These are phyloP conservation scores for Synaphobranchus kaupii DNA, from an alignment of 2,797 vertebrate genomes.

Conservation along the genomic window DNA sequence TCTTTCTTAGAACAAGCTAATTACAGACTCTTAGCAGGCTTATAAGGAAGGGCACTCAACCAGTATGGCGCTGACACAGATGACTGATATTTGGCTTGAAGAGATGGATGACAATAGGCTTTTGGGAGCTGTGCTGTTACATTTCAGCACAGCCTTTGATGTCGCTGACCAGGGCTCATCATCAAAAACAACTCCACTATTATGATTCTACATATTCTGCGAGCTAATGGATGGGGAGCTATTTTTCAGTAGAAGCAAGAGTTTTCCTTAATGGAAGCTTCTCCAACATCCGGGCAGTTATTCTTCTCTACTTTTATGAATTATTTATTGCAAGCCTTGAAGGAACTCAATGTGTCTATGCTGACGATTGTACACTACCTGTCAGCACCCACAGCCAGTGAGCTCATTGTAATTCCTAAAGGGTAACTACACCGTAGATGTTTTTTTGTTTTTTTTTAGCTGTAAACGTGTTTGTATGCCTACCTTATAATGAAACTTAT, in stretches of 20 bases:
- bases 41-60: not conserved
- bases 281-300: not conserved
- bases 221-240: too few relatives aligned
- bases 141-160: not conserved
- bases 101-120: not conserved
- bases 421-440: too few relatives aligned
- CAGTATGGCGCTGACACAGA: not conserved
- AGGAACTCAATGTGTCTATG: not conserved
- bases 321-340: not conserved
- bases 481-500: too few relatives aligned
- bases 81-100: not conserved
- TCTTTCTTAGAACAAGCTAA: not conserved
- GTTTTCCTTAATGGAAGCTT: not conserved
- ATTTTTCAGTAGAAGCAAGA: not conserved
- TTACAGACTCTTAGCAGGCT: not conserved
- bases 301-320: conserved; percentile 3
- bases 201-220: not conserved
- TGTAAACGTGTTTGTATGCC: too few relatives aligned
- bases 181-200: not conserved
- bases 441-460: too few relatives aligned
- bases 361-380: not conserved
- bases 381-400: not conserved
- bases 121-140: not conserved
- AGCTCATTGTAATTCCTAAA: not conserved
- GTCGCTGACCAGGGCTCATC: not conserved